Evolutionary conservation across 2,113 vertebrate genomes (phyloP), one percentile per base, ranked within the genome.

Genomic region (Bagarius yarrelli): DNA sequence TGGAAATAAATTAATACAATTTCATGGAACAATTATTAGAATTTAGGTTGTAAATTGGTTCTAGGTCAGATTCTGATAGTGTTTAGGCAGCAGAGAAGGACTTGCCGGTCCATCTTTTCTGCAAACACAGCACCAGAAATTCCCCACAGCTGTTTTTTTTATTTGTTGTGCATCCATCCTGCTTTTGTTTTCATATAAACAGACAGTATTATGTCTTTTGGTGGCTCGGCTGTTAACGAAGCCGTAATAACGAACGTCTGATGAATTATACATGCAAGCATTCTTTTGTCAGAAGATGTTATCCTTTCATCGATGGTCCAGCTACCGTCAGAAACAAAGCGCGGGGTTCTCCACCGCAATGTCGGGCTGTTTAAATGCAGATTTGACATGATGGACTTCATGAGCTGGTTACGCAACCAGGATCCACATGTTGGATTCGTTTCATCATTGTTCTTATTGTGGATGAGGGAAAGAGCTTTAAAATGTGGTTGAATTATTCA

Each of bases 401-500:
- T 12, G 70, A 55, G 27, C 2, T 5, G 50, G 18, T 69, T 50
- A 19, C 4, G 56, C 64, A 44, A 56, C 32, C 30, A 57, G 32
- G 5, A 11, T 57, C 16, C 15, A 36, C 44, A 5, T 52, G 63
- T 69, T 30, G 34, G 13, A 25, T 53, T 40, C 25, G 11, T 34
- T 34, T 63, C 8, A 57, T 40, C 18, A 40, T 32, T 73, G 50
- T 57, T 23, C 70, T 1, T 73, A 55, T 53, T 55, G 27, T 73
- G 25, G 25, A 36, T 1, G n/a, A 53, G 47, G 18, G 60, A 69
- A 69, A n/a, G 70, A 81, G 69, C 61, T 64, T 78, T 70, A 63
- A 77, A 79, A 78, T 40, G 60, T 21, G 74, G 60, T 78, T 83
- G 71, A 81, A 83, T 85, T 69, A 85, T 85, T 85, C 74, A 85